Conservation (phyloP, 2,797 vertebrate species). For the Pseudopleuronectes americanus region DNA sequence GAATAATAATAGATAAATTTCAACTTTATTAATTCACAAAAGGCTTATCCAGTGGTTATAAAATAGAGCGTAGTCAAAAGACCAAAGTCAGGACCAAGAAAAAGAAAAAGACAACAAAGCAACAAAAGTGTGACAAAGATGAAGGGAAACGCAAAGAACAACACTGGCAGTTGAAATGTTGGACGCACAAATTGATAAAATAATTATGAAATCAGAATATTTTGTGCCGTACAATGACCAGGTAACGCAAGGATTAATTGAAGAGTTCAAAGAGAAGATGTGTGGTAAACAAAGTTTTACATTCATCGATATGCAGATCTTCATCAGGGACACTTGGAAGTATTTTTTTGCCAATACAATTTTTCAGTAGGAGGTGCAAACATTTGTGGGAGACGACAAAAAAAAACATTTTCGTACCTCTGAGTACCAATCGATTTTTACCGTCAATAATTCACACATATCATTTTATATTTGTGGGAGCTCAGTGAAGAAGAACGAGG, state of each 20-base stretch:
- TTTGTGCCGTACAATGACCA: neutral
- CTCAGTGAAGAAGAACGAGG: neutral
- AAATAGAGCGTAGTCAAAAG: slow-evolving; percentile 62
- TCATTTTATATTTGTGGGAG: neutral
- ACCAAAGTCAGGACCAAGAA: slow-evolving; percentile 56
- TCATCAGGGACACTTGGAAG: slow-evolving; percentile 25
- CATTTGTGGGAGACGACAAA: slow-evolving; percentile 18
- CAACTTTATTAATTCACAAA: slow-evolving; percentile 81
- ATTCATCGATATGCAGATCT: slow-evolving; percentile 37
- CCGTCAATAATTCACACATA: slow-evolving; percentile 28
- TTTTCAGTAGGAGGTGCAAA: slow-evolving; percentile 61
- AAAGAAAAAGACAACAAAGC: slow-evolving; percentile 11
- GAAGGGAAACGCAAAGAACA: slow-evolving; percentile 28
- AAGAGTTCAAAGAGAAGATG: neutral
- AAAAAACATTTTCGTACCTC: neutral
- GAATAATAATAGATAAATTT: slow-evolving; percentile 56
- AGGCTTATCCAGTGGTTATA: slow-evolving; percentile 63
- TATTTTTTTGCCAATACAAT: neutral
- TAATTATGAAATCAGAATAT: slow-evolving; percentile 13
- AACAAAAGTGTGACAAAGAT: slow-evolving; percentile 24
- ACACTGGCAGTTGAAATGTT: slow-evolving; percentile 31
- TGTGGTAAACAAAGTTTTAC: slow-evolving; percentile 27
- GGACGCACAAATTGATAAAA: slow-evolving; percentile 12
- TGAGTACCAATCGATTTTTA: slow-evolving; percentile 1
- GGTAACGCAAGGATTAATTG: neutral